phyloP scores from a whole-genome alignment of 2,113 vertebrate genomes.

The Nansenia antarctica region DNA sequence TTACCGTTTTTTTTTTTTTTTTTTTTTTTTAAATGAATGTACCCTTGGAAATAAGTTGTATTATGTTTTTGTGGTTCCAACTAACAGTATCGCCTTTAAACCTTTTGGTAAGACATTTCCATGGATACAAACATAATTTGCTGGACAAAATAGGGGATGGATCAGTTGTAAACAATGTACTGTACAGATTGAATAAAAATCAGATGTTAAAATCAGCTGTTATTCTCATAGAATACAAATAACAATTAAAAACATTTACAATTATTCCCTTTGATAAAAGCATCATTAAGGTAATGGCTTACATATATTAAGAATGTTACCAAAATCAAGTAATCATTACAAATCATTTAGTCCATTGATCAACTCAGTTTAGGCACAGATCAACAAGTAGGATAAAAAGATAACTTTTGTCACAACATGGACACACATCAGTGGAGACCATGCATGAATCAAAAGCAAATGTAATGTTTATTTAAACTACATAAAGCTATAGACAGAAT shows the following conservation, averaged over 20 bases:
- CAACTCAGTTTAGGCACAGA: not conserved
- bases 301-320: slow-evolving; percentile 12
- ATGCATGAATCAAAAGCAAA: too few species aligned
- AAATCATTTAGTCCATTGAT: not conserved
- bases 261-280: slow-evolving; percentile 23
- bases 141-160: slow-evolving; percentile 2
- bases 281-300: slow-evolving; percentile 20
- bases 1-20: not conserved
- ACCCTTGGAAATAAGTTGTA: too few species aligned
- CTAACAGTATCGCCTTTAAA: too few species aligned
- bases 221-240: slow-evolving; percentile 1
- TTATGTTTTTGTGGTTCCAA: not conserved
- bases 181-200: slow-evolving; percentile 7
- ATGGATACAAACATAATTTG: too few species aligned
- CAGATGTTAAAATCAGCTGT: not conserved
- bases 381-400: not conserved
- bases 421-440: too few species aligned
- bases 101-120: too few species aligned
- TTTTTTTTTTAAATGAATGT: too few species aligned
- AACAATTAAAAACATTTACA: not conserved
- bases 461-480: too few species aligned
- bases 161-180: slow-evolving; percentile 7
- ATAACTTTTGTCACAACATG: too few species aligned
- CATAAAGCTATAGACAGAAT: too few species aligned
- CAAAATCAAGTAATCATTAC: not conserved